Conservation (phyloP, 2,888 invertebrate species). For the Andrena haemorrhoa region DNA sequence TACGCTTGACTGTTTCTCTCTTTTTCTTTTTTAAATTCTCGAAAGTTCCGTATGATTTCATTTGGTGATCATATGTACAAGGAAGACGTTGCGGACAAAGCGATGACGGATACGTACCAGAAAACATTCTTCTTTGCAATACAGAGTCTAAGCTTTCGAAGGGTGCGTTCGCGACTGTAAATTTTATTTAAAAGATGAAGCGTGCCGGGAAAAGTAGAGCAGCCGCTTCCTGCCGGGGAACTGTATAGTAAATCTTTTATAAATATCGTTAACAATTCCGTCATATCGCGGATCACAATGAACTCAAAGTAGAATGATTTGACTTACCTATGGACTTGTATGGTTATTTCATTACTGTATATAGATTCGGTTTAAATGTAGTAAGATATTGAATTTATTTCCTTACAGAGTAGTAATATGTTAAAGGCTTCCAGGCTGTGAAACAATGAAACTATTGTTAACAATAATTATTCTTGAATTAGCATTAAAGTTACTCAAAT, state of each 20-base stretch:
- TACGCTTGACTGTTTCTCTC: background rate
- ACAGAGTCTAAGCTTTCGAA: slow-evolving; percentile 18
- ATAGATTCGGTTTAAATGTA: slow-evolving; percentile 66
- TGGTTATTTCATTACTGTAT: slow-evolving; percentile 62
- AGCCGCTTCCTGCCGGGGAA: slow-evolving; percentile 33
- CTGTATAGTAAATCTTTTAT: slow-evolving; percentile 54
- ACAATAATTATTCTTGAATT: slow-evolving; percentile 63
- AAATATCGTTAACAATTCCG: slow-evolving; percentile 54
- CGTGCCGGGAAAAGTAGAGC: slow-evolving; percentile 16
- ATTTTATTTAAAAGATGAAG: slow-evolving; percentile 49
- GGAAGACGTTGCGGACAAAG: background rate
- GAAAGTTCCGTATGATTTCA: background rate
- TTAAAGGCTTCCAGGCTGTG: slow-evolving; percentile 74
- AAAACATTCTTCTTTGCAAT: slow-evolving; percentile 30
- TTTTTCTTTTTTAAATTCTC: background rate
- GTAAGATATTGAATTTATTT: slow-evolving; percentile 57
- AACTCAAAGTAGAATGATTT: slow-evolving; percentile 48
- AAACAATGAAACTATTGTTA: slow-evolving; percentile 69
- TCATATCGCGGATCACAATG: slow-evolving; percentile 37
- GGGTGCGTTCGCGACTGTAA: slow-evolving; percentile 36
- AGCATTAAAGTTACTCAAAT: slow-evolving; percentile 54
- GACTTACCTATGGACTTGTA: slow-evolving; percentile 35
- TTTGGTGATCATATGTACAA: background rate
- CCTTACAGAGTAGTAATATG: slow-evolving; percentile 57
- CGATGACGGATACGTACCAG: slow-evolving; percentile 1